phyloP scores from a whole-genome alignment of 2,888 invertebrate genomes.

The Sinelater perroti region DNA sequence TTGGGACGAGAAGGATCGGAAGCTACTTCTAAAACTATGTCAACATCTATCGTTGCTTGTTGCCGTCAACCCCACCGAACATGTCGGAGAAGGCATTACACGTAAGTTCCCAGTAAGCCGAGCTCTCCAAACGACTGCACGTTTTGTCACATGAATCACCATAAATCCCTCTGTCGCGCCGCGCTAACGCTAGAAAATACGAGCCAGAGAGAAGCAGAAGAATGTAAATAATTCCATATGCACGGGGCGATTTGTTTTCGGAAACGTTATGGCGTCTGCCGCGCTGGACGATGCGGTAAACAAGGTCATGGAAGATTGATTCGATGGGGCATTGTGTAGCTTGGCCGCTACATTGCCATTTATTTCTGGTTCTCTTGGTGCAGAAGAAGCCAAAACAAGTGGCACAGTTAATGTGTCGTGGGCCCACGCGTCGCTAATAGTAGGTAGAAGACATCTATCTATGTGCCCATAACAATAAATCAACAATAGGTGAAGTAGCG shows the following conservation, averaged over 20 bases:
- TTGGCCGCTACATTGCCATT: no score
- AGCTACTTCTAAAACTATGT: conserved; percentile 16
- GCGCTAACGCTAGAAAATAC: conserved; percentile 7
- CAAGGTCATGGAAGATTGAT: no score
- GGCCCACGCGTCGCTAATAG: no score
- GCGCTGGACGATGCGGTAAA: not conserved
- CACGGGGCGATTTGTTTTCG: conserved; percentile 7
- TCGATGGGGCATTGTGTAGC: no score
- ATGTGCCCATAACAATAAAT: no score
- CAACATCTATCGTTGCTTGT: conserved; percentile 18
- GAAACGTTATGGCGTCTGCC: conserved; percentile 1
- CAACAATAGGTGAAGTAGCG: no score
- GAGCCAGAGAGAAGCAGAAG: conserved; percentile 7
- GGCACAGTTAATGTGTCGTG: no score
- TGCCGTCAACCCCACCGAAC: conserved; percentile 19
- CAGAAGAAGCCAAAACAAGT: no score
- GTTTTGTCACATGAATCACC: conserved; percentile 24
- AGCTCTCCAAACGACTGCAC: conserved; percentile 17
- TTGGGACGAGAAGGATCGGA: no score
- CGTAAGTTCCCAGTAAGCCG: conserved; percentile 10
- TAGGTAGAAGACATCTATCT: no score
- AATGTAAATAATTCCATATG: conserved; percentile 11
- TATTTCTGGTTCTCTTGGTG: no score
- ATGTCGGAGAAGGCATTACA: conserved; percentile 15
- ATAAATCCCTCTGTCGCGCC: conserved; percentile 9